Evolutionary conservation across 30 jellyfish, hydroid and myxozoan species (phyloP).

Genomic region (Mastigias papua): DNA sequence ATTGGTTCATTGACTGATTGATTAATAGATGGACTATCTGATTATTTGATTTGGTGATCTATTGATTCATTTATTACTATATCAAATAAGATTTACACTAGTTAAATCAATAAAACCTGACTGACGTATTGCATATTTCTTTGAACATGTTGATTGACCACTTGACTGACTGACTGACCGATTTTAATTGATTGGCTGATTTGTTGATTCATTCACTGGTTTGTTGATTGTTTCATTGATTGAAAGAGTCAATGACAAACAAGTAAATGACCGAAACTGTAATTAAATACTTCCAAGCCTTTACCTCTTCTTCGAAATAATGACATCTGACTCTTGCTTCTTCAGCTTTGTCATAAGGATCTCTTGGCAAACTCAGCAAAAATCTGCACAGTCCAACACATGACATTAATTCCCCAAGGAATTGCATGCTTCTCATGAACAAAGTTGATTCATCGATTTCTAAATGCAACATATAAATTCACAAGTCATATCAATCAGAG

Average conservation of each 20-base stretch:
- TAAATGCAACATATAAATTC: no score
- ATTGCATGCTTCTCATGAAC: conserved; percentile 42
- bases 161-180: not conserved
- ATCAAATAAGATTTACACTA: no score
- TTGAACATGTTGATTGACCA: no score
- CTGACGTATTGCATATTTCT: no score
- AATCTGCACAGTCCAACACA: conserved; percentile 65
- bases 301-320: conserved; percentile 77
- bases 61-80: no score
- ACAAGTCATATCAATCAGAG: no score
- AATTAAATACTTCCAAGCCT: not conserved
- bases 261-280: not conserved
- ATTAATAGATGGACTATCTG: not conserved
- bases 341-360: conserved; percentile 87
- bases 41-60: not conserved
- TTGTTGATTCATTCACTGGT: not conserved
- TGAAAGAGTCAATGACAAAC: not conserved
- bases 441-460: not conserved
- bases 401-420: conserved; percentile 55
- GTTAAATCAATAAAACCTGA: no score
- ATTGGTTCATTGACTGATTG: not conserved
- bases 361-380: conserved; percentile 49
- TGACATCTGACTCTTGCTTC: conserved; percentile 61
- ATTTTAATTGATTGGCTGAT: not conserved
- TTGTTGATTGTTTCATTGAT: not conserved